phyloP scores from a whole-genome alignment of 2,888 invertebrate genomes.

The Hypsopygia costalis region DNA sequence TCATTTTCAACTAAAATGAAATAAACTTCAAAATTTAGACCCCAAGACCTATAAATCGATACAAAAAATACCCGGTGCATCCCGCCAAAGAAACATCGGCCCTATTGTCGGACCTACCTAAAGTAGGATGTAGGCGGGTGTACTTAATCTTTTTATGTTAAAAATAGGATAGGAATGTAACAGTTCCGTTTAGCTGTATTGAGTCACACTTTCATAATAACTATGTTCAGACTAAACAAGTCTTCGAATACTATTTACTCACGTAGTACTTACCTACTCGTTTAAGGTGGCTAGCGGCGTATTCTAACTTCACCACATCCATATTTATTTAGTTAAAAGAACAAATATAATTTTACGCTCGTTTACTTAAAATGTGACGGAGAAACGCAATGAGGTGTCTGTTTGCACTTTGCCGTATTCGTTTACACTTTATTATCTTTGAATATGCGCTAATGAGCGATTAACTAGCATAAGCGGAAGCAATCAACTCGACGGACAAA shows the following conservation, averaged over 20 bases:
- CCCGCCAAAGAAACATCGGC: too few species aligned
- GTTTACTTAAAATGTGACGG: slow-evolving; percentile 36
- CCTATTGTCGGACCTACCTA: too few species aligned
- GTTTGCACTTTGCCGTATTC: slow-evolving; percentile 39
- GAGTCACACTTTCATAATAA: too few species aligned
- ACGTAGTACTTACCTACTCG: background rate
- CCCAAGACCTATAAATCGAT: too few species aligned
- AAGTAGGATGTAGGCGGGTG: too few species aligned
- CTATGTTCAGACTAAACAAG: too few species aligned
- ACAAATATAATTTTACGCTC: slow-evolving; percentile 42
- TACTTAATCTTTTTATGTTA: too few species aligned
- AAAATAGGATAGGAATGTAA: too few species aligned
- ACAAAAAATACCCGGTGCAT: too few species aligned
- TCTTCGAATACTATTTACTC: slow-evolving; percentile 11
- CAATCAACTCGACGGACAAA: slow-evolving; percentile 25
- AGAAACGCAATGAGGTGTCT: slow-evolving; percentile 42
- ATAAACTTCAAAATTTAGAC: too few species aligned
- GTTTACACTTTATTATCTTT: slow-evolving; percentile 46
- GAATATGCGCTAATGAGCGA: slow-evolving; percentile 36
- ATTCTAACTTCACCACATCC: slow-evolving; percentile 21
- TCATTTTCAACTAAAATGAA: too few species aligned
- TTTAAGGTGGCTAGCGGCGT: slow-evolving; percentile 8
- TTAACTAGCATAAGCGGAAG: slow-evolving; percentile 35
- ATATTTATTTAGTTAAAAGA: slow-evolving; percentile 48
- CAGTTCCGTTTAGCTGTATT: too few species aligned